These are phyloP conservation scores for Mareca penelope DNA, from an alignment of 2,797 vertebrate species.

Conservation along the genomic window DNA sequence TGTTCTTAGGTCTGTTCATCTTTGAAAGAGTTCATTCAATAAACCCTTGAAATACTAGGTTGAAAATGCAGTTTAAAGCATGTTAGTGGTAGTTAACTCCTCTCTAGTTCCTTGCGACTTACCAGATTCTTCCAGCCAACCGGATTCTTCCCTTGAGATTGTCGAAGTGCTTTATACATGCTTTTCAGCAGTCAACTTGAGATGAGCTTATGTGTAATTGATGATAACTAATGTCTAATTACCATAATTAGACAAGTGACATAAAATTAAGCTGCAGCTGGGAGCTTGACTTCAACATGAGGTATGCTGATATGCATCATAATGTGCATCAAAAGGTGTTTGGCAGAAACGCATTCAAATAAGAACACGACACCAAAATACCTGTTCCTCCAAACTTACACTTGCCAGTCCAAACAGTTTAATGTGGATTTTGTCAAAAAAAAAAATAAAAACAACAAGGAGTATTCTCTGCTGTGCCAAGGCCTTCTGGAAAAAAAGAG, in stretches of 20 bases:
- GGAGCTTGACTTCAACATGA: constrained; percentile 55
- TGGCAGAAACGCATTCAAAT: neutral
- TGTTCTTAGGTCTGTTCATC: neutral
- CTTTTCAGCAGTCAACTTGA: constrained; percentile 57
- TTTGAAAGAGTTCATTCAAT: neutral
- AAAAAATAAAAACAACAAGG: too few species aligned
- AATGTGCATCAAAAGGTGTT: neutral
- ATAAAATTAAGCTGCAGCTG: constrained; percentile 83
- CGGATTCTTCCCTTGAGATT: neutral
- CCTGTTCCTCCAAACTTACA: fast-evolving
- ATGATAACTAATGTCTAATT: constrained; percentile 86
- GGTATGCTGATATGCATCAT: neutral
- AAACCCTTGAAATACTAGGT: neutral
- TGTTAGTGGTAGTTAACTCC: neutral
- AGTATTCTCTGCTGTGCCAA: neutral
- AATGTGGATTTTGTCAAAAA: neutral
- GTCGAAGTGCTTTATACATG: neutral
- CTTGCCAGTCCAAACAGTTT: neutral
- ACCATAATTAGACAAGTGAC: constrained; percentile 81
- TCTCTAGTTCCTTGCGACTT: neutral
- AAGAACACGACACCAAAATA: neutral
- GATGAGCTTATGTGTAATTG: constrained; percentile 78
- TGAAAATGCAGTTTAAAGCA: neutral
- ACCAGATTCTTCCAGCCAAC: neutral
- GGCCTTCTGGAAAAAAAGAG: neutral